Conservation (phyloP, 1,140 invertebrate species). For the Drosophila kikkawai region DNA sequence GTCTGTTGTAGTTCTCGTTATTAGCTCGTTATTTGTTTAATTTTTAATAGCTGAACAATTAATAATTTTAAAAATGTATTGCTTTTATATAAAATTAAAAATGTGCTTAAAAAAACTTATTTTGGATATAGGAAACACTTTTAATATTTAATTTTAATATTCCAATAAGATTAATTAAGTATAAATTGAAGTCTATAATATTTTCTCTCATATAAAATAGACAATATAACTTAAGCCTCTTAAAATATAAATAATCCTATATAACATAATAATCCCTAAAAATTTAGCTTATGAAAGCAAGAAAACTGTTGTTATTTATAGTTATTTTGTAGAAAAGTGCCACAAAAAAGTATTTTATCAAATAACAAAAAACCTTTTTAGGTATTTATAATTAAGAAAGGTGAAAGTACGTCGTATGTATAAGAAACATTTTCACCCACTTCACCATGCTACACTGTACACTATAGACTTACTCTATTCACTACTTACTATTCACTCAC, state of each 20-base stretch:
- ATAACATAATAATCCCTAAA: too few species aligned
- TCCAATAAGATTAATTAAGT: not conserved
- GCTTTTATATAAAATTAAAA: not conserved
- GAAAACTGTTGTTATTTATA: not conserved
- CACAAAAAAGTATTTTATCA: not conserved
- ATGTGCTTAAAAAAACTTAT: not conserved
- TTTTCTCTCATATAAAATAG: not conserved
- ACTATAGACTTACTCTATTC: not conserved
- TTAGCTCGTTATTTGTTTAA: not conserved
- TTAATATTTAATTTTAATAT: not conserved
- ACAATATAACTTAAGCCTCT: not conserved
- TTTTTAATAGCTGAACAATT: not conserved
- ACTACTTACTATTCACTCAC: conserved; percentile 28
- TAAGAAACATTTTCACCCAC: conserved; percentile 26
- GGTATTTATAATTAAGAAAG: conserved; percentile 16
- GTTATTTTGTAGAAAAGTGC: not conserved
- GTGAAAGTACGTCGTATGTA: conserved; percentile 27
- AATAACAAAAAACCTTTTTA: conserved; percentile 3
- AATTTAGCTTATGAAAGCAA: not conserved
- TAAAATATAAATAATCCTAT: not conserved
- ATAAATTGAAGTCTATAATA: not conserved
- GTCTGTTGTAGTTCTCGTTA: not conserved
- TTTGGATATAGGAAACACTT: too few species aligned
- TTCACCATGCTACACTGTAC: not conserved
- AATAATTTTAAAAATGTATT: not conserved